A percentile compares a stretch with the other conserved stretches of the same genome.
Evolutionary conservation across 2,888 invertebrate species (phyloP).

Genomic region (Ichneumoninae sp.): DNA sequence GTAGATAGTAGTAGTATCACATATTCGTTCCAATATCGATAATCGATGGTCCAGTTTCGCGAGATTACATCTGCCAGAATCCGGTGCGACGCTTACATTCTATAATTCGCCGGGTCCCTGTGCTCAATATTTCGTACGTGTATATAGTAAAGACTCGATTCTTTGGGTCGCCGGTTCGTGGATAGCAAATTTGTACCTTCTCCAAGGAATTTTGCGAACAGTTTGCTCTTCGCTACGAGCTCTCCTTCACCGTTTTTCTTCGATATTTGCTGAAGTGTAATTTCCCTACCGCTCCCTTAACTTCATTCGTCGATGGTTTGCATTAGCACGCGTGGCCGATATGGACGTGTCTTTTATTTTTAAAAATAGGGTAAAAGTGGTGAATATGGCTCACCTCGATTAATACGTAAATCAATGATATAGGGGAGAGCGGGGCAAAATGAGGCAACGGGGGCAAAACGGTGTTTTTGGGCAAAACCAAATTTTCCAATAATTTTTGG

Average conservation of each 20-base stretch:
- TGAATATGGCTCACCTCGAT: too few relatives aligned
- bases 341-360: neutral
- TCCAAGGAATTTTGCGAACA: neutral
- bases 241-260: neutral
- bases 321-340: neutral
- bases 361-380: too few relatives aligned
- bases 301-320: neutral
- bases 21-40: constrained; percentile 56
- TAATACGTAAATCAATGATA: too few relatives aligned
- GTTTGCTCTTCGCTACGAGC: neutral
- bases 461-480: too few relatives aligned
- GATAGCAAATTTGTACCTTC: constrained; percentile 6
- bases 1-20: constrained; percentile 34
- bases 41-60: constrained; percentile 64
- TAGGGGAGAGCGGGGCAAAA: too few relatives aligned
- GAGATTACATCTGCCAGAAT: constrained; percentile 61
- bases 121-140: constrained; percentile 20
- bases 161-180: constrained; percentile 36
- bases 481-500: too few relatives aligned
- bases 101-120: constrained; percentile 57
- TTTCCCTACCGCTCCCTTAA: neutral
- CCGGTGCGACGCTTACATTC: constrained; percentile 42
- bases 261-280: neutral
- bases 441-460: too few relatives aligned
- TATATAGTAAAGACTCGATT: constrained; percentile 13